Conservation (phyloP, 1,140 invertebrate genomes). For the Euura lappo region DNA sequence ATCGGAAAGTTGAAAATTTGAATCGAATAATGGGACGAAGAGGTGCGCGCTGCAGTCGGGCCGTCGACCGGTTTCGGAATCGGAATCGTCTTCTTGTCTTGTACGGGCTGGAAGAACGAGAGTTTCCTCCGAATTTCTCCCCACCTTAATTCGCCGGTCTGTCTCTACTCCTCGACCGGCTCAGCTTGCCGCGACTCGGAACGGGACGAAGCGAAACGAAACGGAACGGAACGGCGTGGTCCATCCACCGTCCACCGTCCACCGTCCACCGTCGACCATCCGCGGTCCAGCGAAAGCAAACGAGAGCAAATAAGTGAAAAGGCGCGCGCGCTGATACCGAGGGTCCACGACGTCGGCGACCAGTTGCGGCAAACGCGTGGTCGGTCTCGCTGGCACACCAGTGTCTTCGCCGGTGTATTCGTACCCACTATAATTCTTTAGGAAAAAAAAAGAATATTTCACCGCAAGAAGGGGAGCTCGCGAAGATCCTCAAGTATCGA, state of each 20-base stretch:
- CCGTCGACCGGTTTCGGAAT: background rate
- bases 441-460: too few relatives aligned
- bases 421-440: too few relatives aligned
- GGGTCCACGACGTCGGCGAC: background rate
- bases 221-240: too few relatives aligned
- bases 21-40: background rate
- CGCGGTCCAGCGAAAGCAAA: constrained; percentile 2
- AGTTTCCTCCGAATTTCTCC: constrained; percentile 1
- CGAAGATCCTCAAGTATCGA: too few relatives aligned
- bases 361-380: constrained; percentile 6
- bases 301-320: constrained; percentile 3
- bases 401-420: too few relatives aligned
- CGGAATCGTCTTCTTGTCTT: background rate
- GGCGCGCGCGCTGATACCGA: background rate
- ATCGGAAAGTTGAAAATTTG: background rate
- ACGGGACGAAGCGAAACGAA: background rate
- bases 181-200: background rate
- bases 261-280: too few relatives aligned
- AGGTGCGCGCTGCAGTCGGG: background rate
- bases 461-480: too few relatives aligned
- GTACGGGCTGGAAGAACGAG: background rate
- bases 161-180: background rate
- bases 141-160: background rate
- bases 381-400: background rate
- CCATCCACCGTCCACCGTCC: too few relatives aligned